These are phyloP conservation scores for Paramormyrops kingsleyae DNA, from an alignment of 2,113 vertebrate species.

Conservation along the genomic window DNA sequence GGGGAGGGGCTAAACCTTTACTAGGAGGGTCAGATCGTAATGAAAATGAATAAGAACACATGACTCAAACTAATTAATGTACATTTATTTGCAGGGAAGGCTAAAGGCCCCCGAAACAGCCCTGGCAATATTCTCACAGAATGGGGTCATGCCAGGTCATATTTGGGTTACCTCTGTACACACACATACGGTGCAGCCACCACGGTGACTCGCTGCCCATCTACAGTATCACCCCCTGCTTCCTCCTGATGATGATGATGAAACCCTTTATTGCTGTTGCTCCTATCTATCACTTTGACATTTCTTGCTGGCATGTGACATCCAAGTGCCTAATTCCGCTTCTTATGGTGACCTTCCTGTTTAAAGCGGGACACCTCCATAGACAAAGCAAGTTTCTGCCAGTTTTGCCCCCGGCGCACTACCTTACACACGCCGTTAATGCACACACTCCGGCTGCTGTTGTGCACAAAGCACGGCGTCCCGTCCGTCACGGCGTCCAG, in stretches of 20 bases:
- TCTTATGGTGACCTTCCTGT: background rate
- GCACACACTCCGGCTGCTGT: slow-evolving; percentile 81
- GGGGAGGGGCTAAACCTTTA: background rate
- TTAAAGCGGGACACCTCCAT: background rate
- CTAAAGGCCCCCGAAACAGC: background rate
- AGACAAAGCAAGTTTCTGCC: background rate
- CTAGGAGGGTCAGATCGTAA: background rate
- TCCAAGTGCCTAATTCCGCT: background rate
- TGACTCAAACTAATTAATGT: background rate
- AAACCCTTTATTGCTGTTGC: no score
- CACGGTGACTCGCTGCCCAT: background rate
- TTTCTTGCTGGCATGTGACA: background rate
- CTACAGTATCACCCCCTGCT: background rate
- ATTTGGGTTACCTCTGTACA: background rate
- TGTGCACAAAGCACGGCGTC: slow-evolving; percentile 86
- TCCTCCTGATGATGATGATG: background rate
- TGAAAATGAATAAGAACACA: background rate
- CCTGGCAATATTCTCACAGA: background rate
- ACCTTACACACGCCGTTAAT: slow-evolving; percentile 99
- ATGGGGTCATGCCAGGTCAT: background rate
- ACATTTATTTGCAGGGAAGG: background rate
- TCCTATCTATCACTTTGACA: background rate
- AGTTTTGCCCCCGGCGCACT: slow-evolving; percentile 60
- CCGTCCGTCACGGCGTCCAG: slow-evolving; percentile 88
- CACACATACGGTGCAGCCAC: background rate